Conservation (phyloP, 2,113 vertebrate genomes). For the Cnemophilus loriae region DNA sequence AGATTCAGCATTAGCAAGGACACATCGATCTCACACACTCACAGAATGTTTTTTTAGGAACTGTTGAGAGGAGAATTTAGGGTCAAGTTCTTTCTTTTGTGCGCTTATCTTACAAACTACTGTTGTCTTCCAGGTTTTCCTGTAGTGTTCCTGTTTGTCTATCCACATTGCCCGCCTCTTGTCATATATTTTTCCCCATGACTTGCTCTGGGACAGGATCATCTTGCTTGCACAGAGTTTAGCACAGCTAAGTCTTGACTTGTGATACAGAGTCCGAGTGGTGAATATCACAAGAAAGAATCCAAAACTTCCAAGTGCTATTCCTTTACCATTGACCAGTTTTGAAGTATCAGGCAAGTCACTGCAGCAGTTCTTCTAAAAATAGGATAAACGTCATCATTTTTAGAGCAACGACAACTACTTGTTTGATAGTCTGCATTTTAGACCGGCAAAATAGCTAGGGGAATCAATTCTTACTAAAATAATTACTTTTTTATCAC, state of each 20-base stretch:
- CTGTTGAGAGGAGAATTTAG: background rate
- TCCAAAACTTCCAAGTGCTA: background rate
- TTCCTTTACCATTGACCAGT: background rate
- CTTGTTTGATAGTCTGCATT: background rate
- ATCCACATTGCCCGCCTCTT: background rate
- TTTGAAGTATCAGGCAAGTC: background rate
- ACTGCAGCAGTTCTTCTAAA: background rate
- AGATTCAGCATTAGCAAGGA: background rate
- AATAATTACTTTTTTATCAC: background rate
- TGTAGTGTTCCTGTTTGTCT: background rate
- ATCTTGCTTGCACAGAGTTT: background rate
- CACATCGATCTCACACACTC: accelerated
- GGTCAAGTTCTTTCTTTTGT: background rate
- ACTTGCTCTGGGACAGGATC: background rate
- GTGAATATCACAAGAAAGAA: background rate
- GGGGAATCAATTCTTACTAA: background rate
- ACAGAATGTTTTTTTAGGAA: background rate
- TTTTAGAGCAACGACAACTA: background rate
- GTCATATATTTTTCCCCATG: background rate
- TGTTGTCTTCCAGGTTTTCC: background rate
- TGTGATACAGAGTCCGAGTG: background rate
- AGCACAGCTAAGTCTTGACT: background rate
- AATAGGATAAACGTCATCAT: background rate
- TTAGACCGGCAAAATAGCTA: background rate
- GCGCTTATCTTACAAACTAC: background rate